Evolutionary conservation across 2,113 vertebrate genomes (phyloP).

Genomic region (Osmerus eperlanus): DNA sequence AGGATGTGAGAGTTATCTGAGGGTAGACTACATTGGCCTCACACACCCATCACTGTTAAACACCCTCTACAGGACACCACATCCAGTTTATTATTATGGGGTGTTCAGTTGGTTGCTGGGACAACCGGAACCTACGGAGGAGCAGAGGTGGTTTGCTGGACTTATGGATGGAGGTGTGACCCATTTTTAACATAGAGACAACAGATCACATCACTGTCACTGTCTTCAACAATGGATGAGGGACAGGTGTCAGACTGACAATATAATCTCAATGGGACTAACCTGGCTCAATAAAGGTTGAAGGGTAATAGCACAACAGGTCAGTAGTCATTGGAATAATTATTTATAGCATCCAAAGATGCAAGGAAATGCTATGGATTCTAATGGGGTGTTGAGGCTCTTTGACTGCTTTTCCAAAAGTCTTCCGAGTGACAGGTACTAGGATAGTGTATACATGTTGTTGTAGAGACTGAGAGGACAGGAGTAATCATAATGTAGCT

Average conservation of each 20-base stretch:
- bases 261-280: background rate
- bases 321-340: background rate
- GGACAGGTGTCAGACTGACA: no score
- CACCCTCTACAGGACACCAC: no score
- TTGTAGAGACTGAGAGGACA: background rate
- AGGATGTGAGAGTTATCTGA: no score
- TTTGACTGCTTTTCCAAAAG: background rate
- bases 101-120: no score
- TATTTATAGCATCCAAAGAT: background rate
- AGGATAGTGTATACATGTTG: background rate
- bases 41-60: no score
- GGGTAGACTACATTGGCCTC: no score
- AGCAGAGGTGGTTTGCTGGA: no score
- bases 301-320: background rate
- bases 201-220: background rate
- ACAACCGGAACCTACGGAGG: no score
- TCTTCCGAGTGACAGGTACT: background rate
- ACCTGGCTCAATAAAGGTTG: background rate
- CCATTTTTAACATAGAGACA: no score
- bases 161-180: no score
- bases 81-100: no score
- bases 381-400: background rate
- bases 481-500: background rate
- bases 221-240: background rate
- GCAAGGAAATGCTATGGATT: background rate